Evolutionary conservation across 2,113 vertebrate genomes (phyloP), one percentile per base, ranked within the genome.

Genomic region (Percopsis transmontana): DNA sequence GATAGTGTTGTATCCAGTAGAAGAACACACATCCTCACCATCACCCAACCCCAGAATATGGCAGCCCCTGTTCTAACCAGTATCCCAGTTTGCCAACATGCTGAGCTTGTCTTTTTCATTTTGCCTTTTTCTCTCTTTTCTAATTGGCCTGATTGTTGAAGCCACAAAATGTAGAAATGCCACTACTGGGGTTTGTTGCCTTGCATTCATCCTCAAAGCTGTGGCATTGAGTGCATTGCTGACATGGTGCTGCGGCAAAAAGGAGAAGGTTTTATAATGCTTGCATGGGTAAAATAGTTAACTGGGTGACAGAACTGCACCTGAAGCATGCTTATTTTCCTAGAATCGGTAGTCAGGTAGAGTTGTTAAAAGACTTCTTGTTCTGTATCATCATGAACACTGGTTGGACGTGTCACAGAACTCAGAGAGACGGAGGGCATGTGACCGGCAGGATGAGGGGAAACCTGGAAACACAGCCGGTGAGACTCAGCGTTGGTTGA

Each of bases 281-380:
- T 92, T 93, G 92, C 92, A 93, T 93, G 92, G 91, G 90, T 91
- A 86, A 91, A 88, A 88, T 93, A 93, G 90, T 91, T 89, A 91
- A 91, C 88, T 83, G 87, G 91, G 91, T 92, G 91, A 83, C 81
- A 72, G 74, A 89, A 84, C 70, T 82, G 83, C 90, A 90, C 91
- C 91, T 88, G 85, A 89, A 91, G 92, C 92, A 93, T 93, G 92
- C 91, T 92, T 91, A 89, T 88, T 91, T 93, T 92, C 91, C 85
- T 93, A 91, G 90, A 92, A 85, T 91, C 83, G 80, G 87, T 92
- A 92, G 91, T 87, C 90, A 76, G 90, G 80, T 90, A 90, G 90
- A 90, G 85, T 87, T 86, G 81, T 89, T 86, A 80, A 81, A 90
- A 89, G 89, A 92, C 85, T 76, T 84, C 66, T 73, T 86, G 90